phyloP scores from a whole-genome alignment of 1,140 invertebrate species.

The Drosophila azteca region DNA sequence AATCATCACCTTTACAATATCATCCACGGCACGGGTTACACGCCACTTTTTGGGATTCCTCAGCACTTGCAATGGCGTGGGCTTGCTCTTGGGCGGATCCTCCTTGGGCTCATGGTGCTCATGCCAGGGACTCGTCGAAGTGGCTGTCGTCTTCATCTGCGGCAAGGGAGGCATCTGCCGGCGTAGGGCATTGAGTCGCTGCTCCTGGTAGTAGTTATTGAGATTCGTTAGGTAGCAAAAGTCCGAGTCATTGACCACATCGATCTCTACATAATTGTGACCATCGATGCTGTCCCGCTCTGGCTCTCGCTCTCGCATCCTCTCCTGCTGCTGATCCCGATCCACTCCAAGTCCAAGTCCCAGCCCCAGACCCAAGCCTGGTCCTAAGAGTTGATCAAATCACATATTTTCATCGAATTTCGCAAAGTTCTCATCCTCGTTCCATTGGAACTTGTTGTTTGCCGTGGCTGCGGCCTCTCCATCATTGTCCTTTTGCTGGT shows the following conservation, averaged over 20 bases:
- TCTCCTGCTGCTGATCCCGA: background rate
- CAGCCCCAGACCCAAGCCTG: slow-evolving; percentile 41
- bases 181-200: slow-evolving; percentile 48
- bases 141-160: slow-evolving; percentile 51
- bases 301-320: background rate
- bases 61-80: slow-evolving; percentile 45
- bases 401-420: slow-evolving; percentile 84
- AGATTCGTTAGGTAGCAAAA: slow-evolving; percentile 76
- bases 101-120: slow-evolving; percentile 34
- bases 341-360: no score
- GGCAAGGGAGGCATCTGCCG: slow-evolving; percentile 19
- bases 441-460: slow-evolving; percentile 73
- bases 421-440: slow-evolving; percentile 80
- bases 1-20: slow-evolving; percentile 69
- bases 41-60: slow-evolving; percentile 64
- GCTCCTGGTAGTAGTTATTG: slow-evolving; percentile 77
- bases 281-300: slow-evolving; percentile 35
- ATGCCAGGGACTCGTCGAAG: slow-evolving; percentile 67
- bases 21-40: slow-evolving; percentile 58
- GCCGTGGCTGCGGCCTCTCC: slow-evolving; percentile 11
- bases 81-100: slow-evolving; percentile 17
- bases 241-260: slow-evolving; percentile 74
- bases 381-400: slow-evolving; percentile 81
- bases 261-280: slow-evolving; percentile 77
- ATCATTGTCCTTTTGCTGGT: slow-evolving; percentile 24